Base-by-base conservation (phyloP, 2,888 invertebrate species). In the Geotrupes spiniger region DNA sequence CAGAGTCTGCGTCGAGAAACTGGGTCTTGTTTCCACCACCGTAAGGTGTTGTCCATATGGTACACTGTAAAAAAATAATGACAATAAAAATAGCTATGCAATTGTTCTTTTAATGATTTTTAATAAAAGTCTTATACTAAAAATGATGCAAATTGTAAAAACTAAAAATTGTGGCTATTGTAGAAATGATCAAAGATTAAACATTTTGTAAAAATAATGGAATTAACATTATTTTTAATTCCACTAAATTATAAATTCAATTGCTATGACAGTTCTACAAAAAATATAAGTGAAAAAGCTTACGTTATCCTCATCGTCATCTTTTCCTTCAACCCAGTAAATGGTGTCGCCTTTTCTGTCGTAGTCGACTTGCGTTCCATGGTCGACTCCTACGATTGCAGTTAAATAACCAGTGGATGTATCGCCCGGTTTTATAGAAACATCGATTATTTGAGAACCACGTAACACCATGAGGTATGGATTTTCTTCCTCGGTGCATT, bases 401-500 rank as follows among this genome's bases (percentile, higher is more conserved):
- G 90, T 87, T 36, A 94, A 78, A 55, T 85, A 87, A 8, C 92
- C 87, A 2, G 87, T 84, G 41, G 86, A 80, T 4, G 82, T 84
- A 44, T 90, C 87, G 0, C 87, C 88, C 1, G 86, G 83, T 36
- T 83, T 86, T 2, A 90, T 68, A 1, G 89, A 83, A 12, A 92
- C 76, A 63, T 94, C 94, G 1, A 95, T 84, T 40, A 97, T 88
- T 69, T 95, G 95, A 0, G 89, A 84, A 17, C 91, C 90, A 63
- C 89, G 88, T 65, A 96, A 83, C 0, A 96, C 84, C 84, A 98
- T 87, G 43, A 98, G 73, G 72, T 91, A 96, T 0, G 95, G 83
- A 3, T 83, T 84, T 60, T 94, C 92, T 72, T 93, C 96, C 74
- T 90, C 89, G 1, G 79, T 73, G 64, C 92, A 92, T 45, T 80